Evolutionary conservation across 2,888 invertebrate genomes (phyloP), one percentile per base, ranked within the genome.

Genomic region (Plemyria rubiginata): DNA sequence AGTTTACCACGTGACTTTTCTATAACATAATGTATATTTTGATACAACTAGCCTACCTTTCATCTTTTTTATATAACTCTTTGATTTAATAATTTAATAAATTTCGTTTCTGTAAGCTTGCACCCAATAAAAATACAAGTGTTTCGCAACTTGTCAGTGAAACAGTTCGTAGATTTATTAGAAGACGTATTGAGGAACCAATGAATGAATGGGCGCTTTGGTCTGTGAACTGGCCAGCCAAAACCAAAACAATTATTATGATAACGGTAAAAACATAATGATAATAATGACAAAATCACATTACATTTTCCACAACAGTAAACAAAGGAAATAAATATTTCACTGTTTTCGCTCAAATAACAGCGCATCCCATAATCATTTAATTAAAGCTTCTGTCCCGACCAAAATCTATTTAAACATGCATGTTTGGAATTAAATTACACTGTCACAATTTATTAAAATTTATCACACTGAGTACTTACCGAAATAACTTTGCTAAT

Each of bases 401-500:
- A 57, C 50, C 28, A 38, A 64, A 60, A 59, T 60, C 53, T 54
- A 59, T 59, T 64, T 60, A 58, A 62, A 60, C 65, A 56, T 62
- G 53, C 59, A 58, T 54, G 60, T 60, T 60, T 54, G 36, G 43
- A 62, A 66, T 70, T 61, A 66, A 67, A 68, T 68, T 61, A 67
- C 56, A 41, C 40, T 60, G 54, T 61, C 56, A 63, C 66, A 60
- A 60, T 65, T 65, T 58, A 62, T 52, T 65, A 55, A 59, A 67
- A 68, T 68, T 60, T 70, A 67, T 67, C 32, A 61, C 66, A 51
- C 50, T 62, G 41, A 53, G 62, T 41, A 38, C n/a, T n/a, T n/a
- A n/a, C 28, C 13, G 45, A 53, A 61, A 65, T 54, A 29, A 55
- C 40, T 40, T 60, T 46, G 32, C 48, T 41, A 59, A 46, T 16